A percentile compares a stretch with the other conserved stretches of the same genome.
phyloP scores from a whole-genome alignment of 1,140 invertebrate genomes.

The Ganaspis sp. region DNA sequence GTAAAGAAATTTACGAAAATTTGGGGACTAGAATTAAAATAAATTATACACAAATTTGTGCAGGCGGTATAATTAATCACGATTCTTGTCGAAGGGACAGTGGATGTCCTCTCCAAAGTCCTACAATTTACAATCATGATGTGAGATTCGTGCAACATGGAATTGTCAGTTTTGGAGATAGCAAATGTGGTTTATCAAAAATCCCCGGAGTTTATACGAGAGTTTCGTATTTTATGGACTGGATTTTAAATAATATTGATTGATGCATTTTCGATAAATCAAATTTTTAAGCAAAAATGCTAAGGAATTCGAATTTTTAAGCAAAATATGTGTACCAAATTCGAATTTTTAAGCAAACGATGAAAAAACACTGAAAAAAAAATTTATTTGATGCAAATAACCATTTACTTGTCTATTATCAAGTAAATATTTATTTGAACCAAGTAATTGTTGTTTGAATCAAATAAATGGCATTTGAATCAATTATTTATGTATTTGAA shows the following conservation, averaged over 20 bases:
- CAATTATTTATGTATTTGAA: no score
- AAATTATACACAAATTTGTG: conserved; percentile 77
- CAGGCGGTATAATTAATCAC: conserved; percentile 75
- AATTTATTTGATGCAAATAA: no score
- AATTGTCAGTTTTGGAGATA: conserved; percentile 76
- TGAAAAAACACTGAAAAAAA: no score
- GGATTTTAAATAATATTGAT: conserved; percentile 78
- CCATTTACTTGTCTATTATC: no score
- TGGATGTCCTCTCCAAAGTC: conserved; percentile 73
- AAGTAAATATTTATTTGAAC: no score
- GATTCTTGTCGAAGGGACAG: conserved; percentile 73
- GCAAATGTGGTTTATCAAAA: conserved; percentile 72
- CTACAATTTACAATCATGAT: conserved; percentile 49
- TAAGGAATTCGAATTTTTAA: no score
- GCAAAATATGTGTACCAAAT: no score
- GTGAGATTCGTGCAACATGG: conserved; percentile 70
- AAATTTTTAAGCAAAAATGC: no score
- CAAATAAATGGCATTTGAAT: no score
- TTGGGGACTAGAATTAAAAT: conserved; percentile 46
- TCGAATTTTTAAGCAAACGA: no score
- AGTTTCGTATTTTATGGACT: conserved; percentile 79
- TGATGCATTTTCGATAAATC: no score
- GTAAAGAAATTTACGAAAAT: conserved; percentile 67
- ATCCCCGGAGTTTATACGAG: conserved; percentile 81
- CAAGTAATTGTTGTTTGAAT: no score